Base-by-base conservation (phyloP, 2,113 vertebrate genomes). In the Pachyramphus minor region DNA sequence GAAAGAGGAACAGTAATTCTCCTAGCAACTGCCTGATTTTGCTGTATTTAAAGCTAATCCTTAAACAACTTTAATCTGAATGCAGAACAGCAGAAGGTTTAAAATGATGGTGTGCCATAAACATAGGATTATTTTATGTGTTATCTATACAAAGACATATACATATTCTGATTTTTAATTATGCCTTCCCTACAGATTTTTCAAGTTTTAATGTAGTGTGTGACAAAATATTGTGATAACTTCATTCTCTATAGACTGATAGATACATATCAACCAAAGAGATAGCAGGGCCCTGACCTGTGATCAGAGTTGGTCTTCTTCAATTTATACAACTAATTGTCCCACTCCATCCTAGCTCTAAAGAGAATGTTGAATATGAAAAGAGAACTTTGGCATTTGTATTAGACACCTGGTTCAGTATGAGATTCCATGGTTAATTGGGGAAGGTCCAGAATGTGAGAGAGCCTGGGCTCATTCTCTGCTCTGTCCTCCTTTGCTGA, bases 171-270 rank as follows among this genome's bases (percentile, higher is more conserved):
- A 50, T 60, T 80, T 83, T 84, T 49, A 84, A 35, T 56, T 56
- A 44, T 22, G 23, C 3, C 12, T 47, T 1, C 4, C 12, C 12
- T 8, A 0, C 1, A 5, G 5, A 39, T 28, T 58, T 90, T 82
- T 3, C 0, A 47, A 69, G 4, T 47, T 83, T 72, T 68, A 68
- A 42, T 59, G 59, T 76, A 89, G 6, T 1, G 1, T 45, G 3
- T 3, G 2, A 42, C 33, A 89, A 35, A 59, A 35, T 30, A 17
- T 30, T 82, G 31, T 56, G 49, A 69, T 33, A 37, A 6, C 10
- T 89, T 66, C 8, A 37, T 62, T 80, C 12, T 31, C 3, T 19
- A 9, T 8, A 62, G 16, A n/a, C 9, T n/a, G 16, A 35, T 37
- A 55, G 41, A 73, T 59, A n/a, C 4, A 18, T 53, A 53, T 15